Evolutionary conservation across 2,113 vertebrate species (phyloP).

Genomic region (Bubo scandiacus): DNA sequence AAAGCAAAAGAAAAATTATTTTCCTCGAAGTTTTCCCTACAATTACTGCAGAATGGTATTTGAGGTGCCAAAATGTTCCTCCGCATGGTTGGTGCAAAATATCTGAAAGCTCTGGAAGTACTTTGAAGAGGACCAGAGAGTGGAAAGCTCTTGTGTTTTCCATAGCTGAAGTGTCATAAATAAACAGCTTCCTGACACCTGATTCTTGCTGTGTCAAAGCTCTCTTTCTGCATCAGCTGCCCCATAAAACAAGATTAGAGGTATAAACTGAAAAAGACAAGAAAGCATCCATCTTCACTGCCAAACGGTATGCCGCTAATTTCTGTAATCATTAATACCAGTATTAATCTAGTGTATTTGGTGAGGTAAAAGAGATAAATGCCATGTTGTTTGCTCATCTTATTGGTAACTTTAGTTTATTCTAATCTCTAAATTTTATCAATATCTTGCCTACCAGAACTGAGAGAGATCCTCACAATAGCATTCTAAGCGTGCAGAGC

Average conservation of each 20-base stretch:
- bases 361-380: neutral
- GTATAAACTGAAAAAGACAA: neutral
- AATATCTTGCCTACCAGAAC: neutral
- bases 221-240: neutral
- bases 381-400: rapidly evolving
- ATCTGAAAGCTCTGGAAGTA: neutral
- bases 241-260: neutral
- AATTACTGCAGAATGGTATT: neutral
- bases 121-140: neutral
- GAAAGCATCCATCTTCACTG: neutral
- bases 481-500: rapidly evolving
- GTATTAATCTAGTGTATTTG: neutral
- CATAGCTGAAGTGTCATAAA: neutral
- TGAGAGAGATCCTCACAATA: neutral
- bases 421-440: neutral
- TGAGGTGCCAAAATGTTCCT: neutral
- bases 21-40: neutral
- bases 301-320: rapidly evolving
- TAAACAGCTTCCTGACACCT: neutral
- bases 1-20: neutral
- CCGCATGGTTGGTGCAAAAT: neutral
- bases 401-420: neutral
- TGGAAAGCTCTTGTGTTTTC: neutral
- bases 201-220: neutral
- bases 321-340: neutral